phyloP scores from a whole-genome alignment of 2,113 vertebrate genomes.

The Coturnix japonica region DNA sequence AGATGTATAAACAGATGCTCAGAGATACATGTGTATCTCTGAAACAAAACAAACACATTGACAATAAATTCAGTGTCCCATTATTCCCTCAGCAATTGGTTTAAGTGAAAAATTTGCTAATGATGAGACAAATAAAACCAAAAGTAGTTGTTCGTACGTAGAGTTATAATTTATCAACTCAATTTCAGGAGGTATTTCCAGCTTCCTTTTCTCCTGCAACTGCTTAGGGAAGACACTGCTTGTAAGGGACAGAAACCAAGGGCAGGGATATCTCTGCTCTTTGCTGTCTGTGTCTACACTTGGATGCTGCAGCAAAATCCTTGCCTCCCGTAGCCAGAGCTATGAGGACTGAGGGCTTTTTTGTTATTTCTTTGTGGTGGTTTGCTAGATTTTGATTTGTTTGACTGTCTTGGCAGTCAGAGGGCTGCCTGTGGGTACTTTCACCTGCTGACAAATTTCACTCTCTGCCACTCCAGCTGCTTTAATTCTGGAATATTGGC shows the following conservation, averaged over 20 bases:
- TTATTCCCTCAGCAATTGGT: neutral
- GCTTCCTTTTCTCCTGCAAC: neutral
- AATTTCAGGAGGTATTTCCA: neutral
- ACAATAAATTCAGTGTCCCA: neutral
- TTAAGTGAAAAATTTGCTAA: neutral
- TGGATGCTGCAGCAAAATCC: neutral
- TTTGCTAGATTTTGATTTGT: neutral
- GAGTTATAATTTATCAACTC: neutral
- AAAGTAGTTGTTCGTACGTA: neutral
- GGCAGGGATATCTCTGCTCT: neutral
- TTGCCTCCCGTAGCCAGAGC: neutral
- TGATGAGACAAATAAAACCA: neutral
- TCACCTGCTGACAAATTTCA: slow-evolving; percentile 23
- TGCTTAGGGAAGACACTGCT: neutral
- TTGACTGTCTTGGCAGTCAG: too few relatives aligned
- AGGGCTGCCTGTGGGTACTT: neutral
- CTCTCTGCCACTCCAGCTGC: neutral
- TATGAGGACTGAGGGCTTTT: slow-evolving; percentile 3
- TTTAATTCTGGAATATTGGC: rapidly evolving
- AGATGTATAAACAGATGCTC: neutral
- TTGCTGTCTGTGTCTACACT: neutral
- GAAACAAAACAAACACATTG: too few relatives aligned
- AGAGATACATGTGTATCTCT: too few relatives aligned
- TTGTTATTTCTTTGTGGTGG: neutral
- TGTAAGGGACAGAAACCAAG: neutral